phyloP scores from a whole-genome alignment of 2,797 vertebrate species.

The Danio aesculapii region DNA sequence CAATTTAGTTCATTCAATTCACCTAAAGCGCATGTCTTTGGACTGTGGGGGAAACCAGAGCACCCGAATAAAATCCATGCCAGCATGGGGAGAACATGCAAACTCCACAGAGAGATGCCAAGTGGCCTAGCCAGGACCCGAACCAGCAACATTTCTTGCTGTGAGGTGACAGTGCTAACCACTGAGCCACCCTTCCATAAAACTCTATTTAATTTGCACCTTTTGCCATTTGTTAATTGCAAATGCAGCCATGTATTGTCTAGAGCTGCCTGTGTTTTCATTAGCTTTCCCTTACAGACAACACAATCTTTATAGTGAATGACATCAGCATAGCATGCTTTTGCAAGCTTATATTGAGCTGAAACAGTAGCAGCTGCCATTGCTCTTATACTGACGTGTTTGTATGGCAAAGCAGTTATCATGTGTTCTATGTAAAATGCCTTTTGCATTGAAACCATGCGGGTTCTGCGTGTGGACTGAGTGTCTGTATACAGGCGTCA shows the following conservation, averaged over 20 bases:
- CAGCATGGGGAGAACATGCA: too few species aligned
- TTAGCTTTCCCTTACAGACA: constrained; percentile 10
- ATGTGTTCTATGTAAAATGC: background rate
- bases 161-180: too few species aligned
- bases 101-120: too few species aligned
- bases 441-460: background rate
- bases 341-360: constrained; percentile 2
- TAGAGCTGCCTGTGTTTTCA: background rate
- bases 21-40: too few species aligned
- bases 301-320: constrained; percentile 10
- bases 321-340: background rate
- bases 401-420: constrained; percentile 4
- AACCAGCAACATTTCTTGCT: too few species aligned
- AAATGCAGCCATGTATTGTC: too few species aligned
- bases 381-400: background rate
- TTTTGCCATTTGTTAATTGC: background rate
- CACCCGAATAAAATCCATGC: too few species aligned
- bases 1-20: too few species aligned
- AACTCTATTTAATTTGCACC: background rate
- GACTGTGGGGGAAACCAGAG: too few species aligned
- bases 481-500: constrained; percentile 33
- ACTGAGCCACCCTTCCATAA: background rate
- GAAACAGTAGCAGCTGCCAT: background rate
- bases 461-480: constrained; percentile 28
- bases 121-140: too few species aligned